Evolutionary conservation across 2,888 invertebrate species (phyloP).

Genomic region (Heliconius hortense): DNA sequence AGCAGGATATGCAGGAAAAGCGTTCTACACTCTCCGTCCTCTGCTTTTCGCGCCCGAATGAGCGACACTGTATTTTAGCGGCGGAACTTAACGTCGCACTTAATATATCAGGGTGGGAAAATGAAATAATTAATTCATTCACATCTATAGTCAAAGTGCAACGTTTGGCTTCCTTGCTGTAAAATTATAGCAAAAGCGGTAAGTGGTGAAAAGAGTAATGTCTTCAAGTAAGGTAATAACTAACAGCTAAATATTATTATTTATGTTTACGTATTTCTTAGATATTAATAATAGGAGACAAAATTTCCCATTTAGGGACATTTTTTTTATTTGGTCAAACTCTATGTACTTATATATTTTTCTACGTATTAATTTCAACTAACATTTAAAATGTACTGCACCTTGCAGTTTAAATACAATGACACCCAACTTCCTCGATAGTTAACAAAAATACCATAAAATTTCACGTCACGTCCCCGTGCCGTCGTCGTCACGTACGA

Average conservation of each 20-base stretch:
- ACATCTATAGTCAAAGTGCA: not conserved
- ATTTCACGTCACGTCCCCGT: constrained; percentile 51
- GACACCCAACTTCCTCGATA: constrained; percentile 42
- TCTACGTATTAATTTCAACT: not conserved
- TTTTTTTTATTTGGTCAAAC: not conserved
- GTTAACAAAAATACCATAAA: constrained; percentile 33
- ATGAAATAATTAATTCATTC: too few relatives aligned
- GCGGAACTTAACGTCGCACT: too few relatives aligned
- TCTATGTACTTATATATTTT: not conserved
- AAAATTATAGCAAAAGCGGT: not conserved
- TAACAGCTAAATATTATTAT: not conserved
- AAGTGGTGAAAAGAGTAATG: not conserved
- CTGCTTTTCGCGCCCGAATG: too few relatives aligned
- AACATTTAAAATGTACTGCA: constrained; percentile 15
- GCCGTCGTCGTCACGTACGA: constrained; percentile 51
- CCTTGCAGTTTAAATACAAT: constrained; percentile 47
- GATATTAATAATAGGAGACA: not conserved
- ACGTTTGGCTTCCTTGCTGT: not conserved
- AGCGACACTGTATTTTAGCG: too few relatives aligned
- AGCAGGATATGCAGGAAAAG: too few relatives aligned
- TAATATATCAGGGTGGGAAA: too few relatives aligned
- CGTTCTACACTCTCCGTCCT: too few relatives aligned
- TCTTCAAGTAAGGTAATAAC: not conserved
- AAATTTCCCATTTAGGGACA: not conserved
- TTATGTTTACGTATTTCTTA: not conserved